Evolutionary conservation across 2,113 vertebrate species (phyloP).

Genomic region (Atrichornis clamosus): DNA sequence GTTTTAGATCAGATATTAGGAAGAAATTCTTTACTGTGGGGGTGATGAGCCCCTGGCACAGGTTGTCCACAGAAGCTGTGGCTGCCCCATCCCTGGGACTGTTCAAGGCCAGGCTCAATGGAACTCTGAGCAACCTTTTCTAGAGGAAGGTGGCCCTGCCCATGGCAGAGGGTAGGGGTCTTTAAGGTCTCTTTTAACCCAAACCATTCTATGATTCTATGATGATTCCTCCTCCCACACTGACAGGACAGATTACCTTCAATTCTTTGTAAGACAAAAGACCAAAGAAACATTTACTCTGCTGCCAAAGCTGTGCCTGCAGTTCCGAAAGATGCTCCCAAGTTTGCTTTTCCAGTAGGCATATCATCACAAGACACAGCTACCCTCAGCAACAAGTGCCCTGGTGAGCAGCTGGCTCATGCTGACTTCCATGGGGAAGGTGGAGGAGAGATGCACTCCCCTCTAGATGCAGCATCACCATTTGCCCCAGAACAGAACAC

Average conservation of each 20-base stretch:
- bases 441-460: background rate
- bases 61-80: background rate
- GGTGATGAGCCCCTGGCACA: background rate
- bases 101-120: background rate
- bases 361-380: background rate
- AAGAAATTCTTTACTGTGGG: background rate
- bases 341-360: background rate
- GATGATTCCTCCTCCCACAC: background rate
- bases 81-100: background rate
- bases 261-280: background rate
- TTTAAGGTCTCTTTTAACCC: background rate
- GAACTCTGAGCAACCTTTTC: background rate
- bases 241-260: background rate
- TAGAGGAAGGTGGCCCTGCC: background rate
- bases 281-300: background rate
- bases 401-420: background rate
- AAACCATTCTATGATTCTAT: background rate
- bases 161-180: background rate
- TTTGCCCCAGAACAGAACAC: background rate
- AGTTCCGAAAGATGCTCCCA: background rate
- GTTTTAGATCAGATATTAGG: background rate
- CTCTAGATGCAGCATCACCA: background rate
- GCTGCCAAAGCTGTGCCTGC: background rate
- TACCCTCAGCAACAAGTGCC: background rate
- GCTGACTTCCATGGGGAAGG: background rate